Conservation (phyloP, 2,888 invertebrate species). For the Acronicta aceris region DNA sequence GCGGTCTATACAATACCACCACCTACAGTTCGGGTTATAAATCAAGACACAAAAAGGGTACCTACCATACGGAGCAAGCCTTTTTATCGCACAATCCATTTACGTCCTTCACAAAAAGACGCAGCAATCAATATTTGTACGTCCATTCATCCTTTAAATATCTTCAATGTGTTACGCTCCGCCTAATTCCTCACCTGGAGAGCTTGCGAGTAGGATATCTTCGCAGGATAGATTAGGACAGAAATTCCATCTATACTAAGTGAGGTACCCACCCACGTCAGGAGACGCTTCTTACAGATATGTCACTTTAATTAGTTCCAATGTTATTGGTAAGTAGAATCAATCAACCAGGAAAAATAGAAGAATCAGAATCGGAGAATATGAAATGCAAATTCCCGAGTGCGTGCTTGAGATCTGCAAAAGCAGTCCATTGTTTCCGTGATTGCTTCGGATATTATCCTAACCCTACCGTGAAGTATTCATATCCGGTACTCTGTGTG, state of each 20-base stretch:
- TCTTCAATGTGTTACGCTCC: slow-evolving; percentile 18
- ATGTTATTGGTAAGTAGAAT: too few relatives aligned
- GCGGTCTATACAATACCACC: background rate
- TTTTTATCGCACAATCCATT: background rate
- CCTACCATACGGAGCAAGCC: background rate
- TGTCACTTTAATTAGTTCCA: too few relatives aligned
- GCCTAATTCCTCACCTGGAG: slow-evolving; percentile 36
- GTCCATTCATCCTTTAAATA: slow-evolving; percentile 20
- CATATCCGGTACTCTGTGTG: background rate
- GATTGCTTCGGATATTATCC: too few relatives aligned
- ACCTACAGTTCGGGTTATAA: background rate
- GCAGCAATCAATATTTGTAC: slow-evolving; percentile 9
- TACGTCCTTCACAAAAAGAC: background rate
- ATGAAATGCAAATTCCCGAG: too few relatives aligned
- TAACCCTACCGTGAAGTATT: too few relatives aligned
- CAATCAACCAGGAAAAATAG: too few relatives aligned
- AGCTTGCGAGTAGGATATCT: slow-evolving; percentile 7
- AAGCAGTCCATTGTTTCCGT: too few relatives aligned
- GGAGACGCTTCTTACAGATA: too few relatives aligned
- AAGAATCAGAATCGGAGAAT: too few relatives aligned
- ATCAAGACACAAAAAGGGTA: background rate
- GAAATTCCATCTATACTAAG: slow-evolving; percentile 10
- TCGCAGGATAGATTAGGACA: slow-evolving; percentile 6
- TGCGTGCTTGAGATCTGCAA: too few relatives aligned
- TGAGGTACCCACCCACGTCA: background rate